Conservation (phyloP, 1,140 invertebrate species). For the Lordiphosa clarofinis region DNA sequence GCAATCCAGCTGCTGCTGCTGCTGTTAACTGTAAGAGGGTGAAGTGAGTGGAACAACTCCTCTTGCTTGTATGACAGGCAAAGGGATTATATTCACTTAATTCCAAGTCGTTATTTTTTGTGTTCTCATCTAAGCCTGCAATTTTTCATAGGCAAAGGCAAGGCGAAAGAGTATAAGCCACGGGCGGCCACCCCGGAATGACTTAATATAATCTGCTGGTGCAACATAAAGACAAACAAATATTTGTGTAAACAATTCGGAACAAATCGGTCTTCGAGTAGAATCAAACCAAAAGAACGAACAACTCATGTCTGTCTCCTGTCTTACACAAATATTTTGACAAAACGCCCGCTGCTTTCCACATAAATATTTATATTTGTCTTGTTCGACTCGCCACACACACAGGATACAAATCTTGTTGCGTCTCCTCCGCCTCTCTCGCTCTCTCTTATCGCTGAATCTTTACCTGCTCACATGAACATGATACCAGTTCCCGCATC, state of each 20-base stretch:
- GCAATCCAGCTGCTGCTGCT: neutral
- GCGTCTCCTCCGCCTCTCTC: neutral
- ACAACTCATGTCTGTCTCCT: conserved; percentile 44
- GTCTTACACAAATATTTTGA: conserved; percentile 75
- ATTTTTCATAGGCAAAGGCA: conserved; percentile 51
- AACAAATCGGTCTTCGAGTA: conserved; percentile 44
- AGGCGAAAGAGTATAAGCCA: conserved; percentile 5
- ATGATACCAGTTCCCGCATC: conserved; percentile 30
- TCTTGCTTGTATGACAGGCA: conserved; percentile 33
- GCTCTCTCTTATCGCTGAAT: conserved; percentile 49
- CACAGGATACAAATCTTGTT: conserved; percentile 20
- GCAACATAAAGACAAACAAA: conserved; percentile 62
- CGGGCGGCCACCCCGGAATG: conserved; percentile 36
- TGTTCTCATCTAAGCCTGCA: conserved; percentile 35
- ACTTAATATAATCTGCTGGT: conserved; percentile 47
- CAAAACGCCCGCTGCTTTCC: conserved; percentile 77
- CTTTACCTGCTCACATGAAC: conserved; percentile 61
- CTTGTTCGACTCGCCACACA: conserved; percentile 34
- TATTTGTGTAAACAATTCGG: conserved; percentile 62
- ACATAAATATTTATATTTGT: conserved; percentile 76
- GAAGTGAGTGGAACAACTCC: conserved; percentile 13
- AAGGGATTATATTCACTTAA: conserved; percentile 59
- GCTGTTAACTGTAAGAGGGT: conserved; percentile 4
- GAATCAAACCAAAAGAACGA: conserved; percentile 24
- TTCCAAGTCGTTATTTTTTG: conserved; percentile 24